Base-by-base conservation (phyloP, 2,797 vertebrate species). In the Xiphorhynchus erythropygius region DNA sequence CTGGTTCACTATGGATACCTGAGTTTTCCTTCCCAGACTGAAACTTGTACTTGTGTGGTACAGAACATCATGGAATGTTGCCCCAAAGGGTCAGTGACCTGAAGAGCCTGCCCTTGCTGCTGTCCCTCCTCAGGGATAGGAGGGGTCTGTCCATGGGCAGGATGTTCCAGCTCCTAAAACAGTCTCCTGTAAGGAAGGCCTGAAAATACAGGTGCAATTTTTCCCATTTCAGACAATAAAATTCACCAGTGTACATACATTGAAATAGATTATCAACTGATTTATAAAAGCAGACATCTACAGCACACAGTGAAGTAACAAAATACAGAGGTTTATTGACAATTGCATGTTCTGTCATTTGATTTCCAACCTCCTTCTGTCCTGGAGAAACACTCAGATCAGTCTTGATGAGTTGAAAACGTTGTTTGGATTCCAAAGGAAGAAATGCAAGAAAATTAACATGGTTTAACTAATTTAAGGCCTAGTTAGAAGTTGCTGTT, bases 301-400 rank as follows among this genome's bases (percentile, higher is more conserved):
- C 41, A 84, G 39, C 86, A 93, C 69, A 74, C 50, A 67, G 16
- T 86, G 75, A 86, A 89, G 47, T 94, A 94, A 87, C 73, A 96
- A 97, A 97, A 97, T 93, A 96, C 87, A 88, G 88, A 90, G n/a
- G 74, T 97, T 98, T 97, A 97, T 97, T 97, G 94, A 83, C 75
- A 95, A 91, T 22, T 85, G 75, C 69, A 95, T 42, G 39, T 91
- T 96, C 77, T 59, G 81, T 49, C 37, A 73, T 73, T 76, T 95
- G 70, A 71, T 80, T 92, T 71, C 65, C 64, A 87, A 32, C 50
- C 28, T 18, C 28, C 27, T 62, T 76, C 63, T 52, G 70, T 65
- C 33, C 41, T 3, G 2, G 42, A 83, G 49, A 87, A 89, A 50
- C 9, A 30, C 33, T 90, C 55, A 88, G 55, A 49, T 37, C 64